Base-by-base conservation (phyloP, 1,140 invertebrate genomes). In the Rhyacophila brunnea region DNA sequence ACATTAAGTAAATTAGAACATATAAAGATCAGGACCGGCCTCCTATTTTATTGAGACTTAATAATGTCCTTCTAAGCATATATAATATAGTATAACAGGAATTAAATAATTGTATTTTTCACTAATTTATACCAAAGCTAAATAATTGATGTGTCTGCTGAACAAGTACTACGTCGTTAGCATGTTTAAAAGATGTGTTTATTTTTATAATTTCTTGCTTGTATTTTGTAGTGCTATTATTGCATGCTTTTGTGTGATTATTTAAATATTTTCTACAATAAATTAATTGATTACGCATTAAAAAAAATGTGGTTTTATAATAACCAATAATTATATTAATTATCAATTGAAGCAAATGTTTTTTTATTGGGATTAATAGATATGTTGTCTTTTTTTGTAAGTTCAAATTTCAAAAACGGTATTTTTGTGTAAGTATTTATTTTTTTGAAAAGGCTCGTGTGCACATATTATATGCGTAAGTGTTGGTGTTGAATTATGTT, bases 401-500 rank as follows among this genome's bases (percentile, higher is more conserved):
- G 9, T n/a, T 3, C 23, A 28, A 9, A 28, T 28, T 28, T 5
- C 3, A 9, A 28, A 9, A 5, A 28, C 23, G 23, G 23, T 28
- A 28, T 28, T 28, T 28, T 28, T 28, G 11, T 40, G 38, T 13
- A 40, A 40, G 38, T 40, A 40, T 40, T 40, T 40, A 40, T 15
- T 58, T 15, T 58, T 28, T 28, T 28, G 23, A 28, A 28, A 28
- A 28, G 23, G 23, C 23, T 28, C 23, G 23, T 28, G 23, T 28
- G 23, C 23, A 28, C 23, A 28, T 28, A 5, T 6, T n/a, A 15
- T 44, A 53, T 63, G 47, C 15, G 23, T 62, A 60, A 45, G 23
- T 28, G 23, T 28, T 28, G 38, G 11, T 40, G 11, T 40, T 40
- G 38, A 13, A 13, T 40, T 40, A 40, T 40, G 11, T 17, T 51